Base-by-base conservation (phyloP, 2,888 invertebrate species). In the Drosophila lutescens region DNA sequence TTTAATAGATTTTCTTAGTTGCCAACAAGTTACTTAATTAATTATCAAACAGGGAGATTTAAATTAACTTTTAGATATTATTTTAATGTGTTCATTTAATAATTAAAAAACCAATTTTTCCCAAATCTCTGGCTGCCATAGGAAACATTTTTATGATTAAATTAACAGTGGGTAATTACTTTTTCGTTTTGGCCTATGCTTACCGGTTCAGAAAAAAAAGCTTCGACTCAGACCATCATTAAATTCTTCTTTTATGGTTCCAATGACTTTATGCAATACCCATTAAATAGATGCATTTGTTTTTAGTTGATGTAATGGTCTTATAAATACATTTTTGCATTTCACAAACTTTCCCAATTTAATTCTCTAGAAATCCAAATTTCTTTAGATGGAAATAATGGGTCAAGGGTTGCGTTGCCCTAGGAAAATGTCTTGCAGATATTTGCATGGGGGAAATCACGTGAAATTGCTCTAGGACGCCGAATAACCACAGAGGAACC, bases 381-480 rank as follows among this genome's bases (percentile, higher is more conserved):
- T n/a, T 23, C 17, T 10, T 4, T 9, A 20, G 5, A n/a, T 5
- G 10, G n/a, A 30, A 15, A 30, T 15, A 66, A 26, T n/a, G n/a
- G 53, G 53, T 66, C 65, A 66, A 53, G 54, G 53, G 68, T 68
- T 36, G 23, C 12, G 68, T 68, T 36, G 23, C 12, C 54, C 6
- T 13, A 38, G 38, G 15, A 15, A 43, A 10, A 10, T 15, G 38
- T 53, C 44, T 30, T 7, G 10, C 9, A 44, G 30, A 51, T 53
- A 65, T 53, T 68, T 44, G 53, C 65, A 53, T 67, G 26, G 23
- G 8, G 8, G 23, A 20, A 36, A 20, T 10, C 15, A 8, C 7
- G 4, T 8, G 1, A 23, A 40, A 36, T 32, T 20, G 38, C 50
- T 44, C 17, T 44, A 71, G 71, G 58, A 58, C 17, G 7, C 6